Evolutionary conservation across 2,797 vertebrate species (phyloP).

Genomic region (Perdix hodgsoniae): DNA sequence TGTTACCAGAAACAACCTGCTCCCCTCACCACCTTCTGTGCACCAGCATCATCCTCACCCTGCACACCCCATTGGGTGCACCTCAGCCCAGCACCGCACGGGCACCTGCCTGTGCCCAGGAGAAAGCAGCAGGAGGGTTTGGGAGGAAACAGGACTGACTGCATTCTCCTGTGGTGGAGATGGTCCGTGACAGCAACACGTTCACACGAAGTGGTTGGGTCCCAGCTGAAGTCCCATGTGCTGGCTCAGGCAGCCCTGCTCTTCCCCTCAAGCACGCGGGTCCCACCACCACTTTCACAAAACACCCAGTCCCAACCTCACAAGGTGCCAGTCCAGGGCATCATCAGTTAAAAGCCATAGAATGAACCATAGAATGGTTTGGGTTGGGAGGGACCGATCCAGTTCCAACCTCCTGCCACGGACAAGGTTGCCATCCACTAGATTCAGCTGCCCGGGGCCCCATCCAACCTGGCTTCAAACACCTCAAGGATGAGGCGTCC

Average conservation of each 20-base stretch:
- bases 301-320: neutral
- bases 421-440: no score
- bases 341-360: neutral
- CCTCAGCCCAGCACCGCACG: neutral
- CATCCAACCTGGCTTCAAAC: neutral
- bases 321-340: rapidly evolving
- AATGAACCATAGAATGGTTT: neutral
- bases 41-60: constrained; percentile 33
- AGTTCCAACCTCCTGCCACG: neutral
- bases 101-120: neutral
- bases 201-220: neutral
- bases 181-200: neutral
- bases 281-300: neutral
- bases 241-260: rapidly evolving
- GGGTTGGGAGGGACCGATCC: neutral
- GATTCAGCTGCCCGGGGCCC: neutral
- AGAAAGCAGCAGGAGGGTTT: constrained; percentile 27
- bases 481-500: neutral
- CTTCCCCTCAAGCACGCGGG: neutral
- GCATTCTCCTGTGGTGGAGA: constrained; percentile 54
- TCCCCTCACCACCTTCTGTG: constrained; percentile 63
- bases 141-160: constrained; percentile 40
- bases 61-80: constrained; percentile 14
- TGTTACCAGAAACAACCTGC: constrained; percentile 40
- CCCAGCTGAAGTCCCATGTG: neutral